Evolutionary conservation across 1,140 invertebrate species (phyloP).

Genomic region (Camponotus floridanus): DNA sequence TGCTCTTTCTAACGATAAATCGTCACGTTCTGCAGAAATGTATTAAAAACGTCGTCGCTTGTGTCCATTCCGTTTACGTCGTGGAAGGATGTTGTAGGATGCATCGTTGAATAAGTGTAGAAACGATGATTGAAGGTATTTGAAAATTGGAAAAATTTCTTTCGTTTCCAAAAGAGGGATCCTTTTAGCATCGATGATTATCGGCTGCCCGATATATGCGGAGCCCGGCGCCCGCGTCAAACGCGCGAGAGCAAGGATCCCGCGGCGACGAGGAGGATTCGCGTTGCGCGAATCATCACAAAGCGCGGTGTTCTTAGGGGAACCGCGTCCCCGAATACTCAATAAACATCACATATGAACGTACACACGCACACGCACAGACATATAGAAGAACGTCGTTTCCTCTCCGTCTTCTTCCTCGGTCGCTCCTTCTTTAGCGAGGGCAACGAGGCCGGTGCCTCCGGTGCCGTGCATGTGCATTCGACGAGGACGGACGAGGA

Average conservation of each 20-base stretch:
- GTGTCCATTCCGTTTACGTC: background rate
- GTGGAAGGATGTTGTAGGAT: too few species aligned
- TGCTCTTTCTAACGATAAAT: slow-evolving; percentile 4
- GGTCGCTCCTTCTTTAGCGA: slow-evolving; percentile 39
- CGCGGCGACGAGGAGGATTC: background rate
- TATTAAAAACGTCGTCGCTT: background rate
- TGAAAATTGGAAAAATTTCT: too few species aligned
- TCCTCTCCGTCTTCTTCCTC: slow-evolving; percentile 43
- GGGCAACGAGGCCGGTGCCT: slow-evolving; percentile 71
- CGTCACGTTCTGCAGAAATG: background rate
- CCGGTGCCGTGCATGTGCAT: slow-evolving; percentile 59
- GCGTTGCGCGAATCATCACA: slow-evolving; percentile 3
- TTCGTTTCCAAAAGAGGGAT: too few species aligned
- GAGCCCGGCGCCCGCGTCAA: background rate
- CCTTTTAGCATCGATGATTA: too few species aligned
- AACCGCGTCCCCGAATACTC: slow-evolving; percentile 33
- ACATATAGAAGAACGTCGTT: slow-evolving; percentile 18
- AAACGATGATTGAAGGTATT: background rate
- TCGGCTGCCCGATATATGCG: too few species aligned
- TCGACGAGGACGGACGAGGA: slow-evolving; percentile 75
- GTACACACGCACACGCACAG: background rate
- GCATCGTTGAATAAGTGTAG: background rate
- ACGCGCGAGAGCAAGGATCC: background rate
- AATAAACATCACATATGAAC: slow-evolving; percentile 20
- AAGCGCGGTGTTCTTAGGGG: background rate